These are phyloP conservation scores for Camelus bactrianus DNA, from an alignment of 2,113 vertebrate species.

Conservation along the genomic window DNA sequence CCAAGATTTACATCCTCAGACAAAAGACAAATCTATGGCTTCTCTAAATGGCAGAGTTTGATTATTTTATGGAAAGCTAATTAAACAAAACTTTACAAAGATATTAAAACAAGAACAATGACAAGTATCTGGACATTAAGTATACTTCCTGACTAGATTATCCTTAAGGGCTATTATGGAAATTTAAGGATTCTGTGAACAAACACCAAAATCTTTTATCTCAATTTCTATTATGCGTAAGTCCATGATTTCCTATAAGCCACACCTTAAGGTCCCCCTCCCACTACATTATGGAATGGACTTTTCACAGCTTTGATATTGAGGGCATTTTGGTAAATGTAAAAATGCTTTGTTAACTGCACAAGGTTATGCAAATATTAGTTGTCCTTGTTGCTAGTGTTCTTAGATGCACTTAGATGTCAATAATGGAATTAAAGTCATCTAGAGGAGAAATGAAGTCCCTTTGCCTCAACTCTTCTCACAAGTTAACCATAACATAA, in stretches of 20 bases:
- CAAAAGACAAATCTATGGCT: not conserved
- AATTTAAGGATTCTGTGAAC: not conserved
- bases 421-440: not conserved
- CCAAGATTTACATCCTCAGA: not conserved
- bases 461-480: not conserved
- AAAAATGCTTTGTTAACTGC: not conserved
- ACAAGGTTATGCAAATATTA: not conserved
- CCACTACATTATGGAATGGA: not conserved
- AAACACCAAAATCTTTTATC: not conserved
- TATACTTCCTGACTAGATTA: not conserved
- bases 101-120: not conserved
- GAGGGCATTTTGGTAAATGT: not conserved
- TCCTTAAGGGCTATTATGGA: not conserved
- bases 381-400: not conserved
- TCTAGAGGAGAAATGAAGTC: not conserved
- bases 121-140: not conserved
- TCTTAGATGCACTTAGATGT: not conserved
- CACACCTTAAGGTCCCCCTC: not conserved
- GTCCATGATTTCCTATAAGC: not conserved
- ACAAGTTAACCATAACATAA: not conserved
- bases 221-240: not conserved
- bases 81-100: not conserved
- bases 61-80: not conserved
- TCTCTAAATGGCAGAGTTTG: not conserved
- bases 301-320: not conserved